Conservation (phyloP, 2,113 vertebrate species). For the Epinephelus fuscoguttatus region DNA sequence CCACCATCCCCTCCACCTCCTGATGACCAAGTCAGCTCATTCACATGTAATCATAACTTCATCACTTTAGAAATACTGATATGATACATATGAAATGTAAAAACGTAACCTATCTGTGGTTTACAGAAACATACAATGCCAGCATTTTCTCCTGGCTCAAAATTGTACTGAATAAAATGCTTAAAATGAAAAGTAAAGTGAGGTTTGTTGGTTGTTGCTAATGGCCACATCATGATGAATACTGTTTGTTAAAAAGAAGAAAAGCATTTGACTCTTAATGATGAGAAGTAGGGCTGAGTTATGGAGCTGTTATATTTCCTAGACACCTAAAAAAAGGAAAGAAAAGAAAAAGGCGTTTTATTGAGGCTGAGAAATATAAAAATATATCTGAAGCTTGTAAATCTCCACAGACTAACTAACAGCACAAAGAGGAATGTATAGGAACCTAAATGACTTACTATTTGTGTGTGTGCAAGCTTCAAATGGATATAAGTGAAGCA, state of each 20-base stretch:
- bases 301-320: background rate
- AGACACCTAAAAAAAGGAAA: background rate
- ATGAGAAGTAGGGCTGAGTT: background rate
- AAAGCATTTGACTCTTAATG: background rate
- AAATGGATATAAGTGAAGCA: background rate
- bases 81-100: too few species aligned
- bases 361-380: background rate
- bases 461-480: background rate
- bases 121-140: too few species aligned
- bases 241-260: background rate
- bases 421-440: background rate
- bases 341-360: too few species aligned
- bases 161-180: too few species aligned
- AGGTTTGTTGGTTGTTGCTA: background rate
- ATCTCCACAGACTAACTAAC: background rate
- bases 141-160: background rate
- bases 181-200: background rate
- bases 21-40: too few species aligned
- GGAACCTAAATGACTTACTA: background rate
- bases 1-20: too few species aligned
- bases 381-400: slow-evolving; percentile 5
- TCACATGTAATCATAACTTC: too few species aligned
- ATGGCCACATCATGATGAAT: background rate
- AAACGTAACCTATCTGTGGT: too few species aligned
- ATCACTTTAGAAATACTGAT: too few species aligned